Percentiles rank a stretch among this genome's conserved stretches.
Conservation (phyloP, 2,113 vertebrate genomes). For the Gambusia affinis region DNA sequence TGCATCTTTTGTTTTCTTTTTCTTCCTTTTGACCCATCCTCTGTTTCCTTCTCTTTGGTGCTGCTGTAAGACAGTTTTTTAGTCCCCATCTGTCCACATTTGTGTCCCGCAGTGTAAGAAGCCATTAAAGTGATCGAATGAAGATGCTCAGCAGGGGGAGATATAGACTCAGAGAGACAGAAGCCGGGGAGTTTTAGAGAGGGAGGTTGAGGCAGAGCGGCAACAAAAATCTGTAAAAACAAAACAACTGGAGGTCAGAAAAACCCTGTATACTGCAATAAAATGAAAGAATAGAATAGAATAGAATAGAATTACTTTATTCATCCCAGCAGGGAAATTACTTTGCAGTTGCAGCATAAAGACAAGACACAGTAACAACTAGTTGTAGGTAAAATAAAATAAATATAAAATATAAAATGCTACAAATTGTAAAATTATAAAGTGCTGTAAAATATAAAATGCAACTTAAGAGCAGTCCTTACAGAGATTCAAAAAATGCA, state of each 20-base stretch:
- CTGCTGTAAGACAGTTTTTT: conserved; percentile 20
- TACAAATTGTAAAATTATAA: too few relatives aligned
- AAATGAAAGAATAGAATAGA: not conserved
- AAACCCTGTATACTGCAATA: not conserved
- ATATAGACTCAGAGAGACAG: conserved; percentile 22
- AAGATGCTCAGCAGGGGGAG: conserved; percentile 55
- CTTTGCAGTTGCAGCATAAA: too few relatives aligned
- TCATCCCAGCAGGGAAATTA: too few relatives aligned
- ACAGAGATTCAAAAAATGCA: too few relatives aligned
- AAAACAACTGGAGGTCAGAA: conserved; percentile 2
- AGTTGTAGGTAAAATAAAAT: too few relatives aligned
- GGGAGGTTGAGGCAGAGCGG: not conserved
- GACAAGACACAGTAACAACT: too few relatives aligned
- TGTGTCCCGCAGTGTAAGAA: conserved; percentile 36
- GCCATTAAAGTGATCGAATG: conserved; percentile 43
- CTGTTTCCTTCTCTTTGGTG: not conserved
- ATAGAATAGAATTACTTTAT: too few relatives aligned
- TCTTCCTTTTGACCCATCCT: not conserved
- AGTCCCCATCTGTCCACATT: conserved; percentile 51
- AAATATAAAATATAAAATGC: too few relatives aligned
- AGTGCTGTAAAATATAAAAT: too few relatives aligned
- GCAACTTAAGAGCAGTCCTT: too few relatives aligned
- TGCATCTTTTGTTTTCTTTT: not conserved
- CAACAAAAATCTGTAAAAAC: not conserved
- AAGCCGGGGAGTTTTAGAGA: conserved; percentile 7